These are phyloP conservation scores for Pristionchus fissidentatus DNA, from an alignment of 2,888 invertebrate species.

Conservation along the genomic window DNA sequence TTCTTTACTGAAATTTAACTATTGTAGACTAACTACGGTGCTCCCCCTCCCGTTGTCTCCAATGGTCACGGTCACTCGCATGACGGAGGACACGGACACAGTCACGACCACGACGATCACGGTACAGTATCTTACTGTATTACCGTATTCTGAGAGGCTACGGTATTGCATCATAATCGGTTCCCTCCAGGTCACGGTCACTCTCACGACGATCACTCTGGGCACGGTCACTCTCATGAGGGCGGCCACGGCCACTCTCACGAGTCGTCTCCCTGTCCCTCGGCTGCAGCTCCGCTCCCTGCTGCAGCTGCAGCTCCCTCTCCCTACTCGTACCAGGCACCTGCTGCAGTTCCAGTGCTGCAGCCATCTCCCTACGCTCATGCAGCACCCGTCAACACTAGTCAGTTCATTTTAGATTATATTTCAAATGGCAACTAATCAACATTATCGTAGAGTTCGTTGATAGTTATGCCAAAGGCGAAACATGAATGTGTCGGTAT, in stretches of 20 bases:
- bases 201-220: constrained; percentile 40
- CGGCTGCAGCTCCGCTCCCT: neutral
- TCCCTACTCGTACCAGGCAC: constrained; percentile 23
- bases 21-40: neutral
- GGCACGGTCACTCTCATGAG: constrained; percentile 56
- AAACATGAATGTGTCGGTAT: neutral
- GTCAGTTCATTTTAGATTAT: neutral
- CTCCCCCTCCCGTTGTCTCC: neutral
- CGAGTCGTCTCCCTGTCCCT: constrained; percentile 37
- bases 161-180: neutral
- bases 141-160: no score
- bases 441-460: neutral
- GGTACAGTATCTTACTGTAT: neutral
- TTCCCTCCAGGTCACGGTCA: constrained; percentile 46
- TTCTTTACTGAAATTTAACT: no score
- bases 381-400: constrained; percentile 1
- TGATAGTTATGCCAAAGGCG: neutral
- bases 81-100: constrained; percentile 53
- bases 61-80: constrained; percentile 55
- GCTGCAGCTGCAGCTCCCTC: constrained; percentile 13
- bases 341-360: neutral
- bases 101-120: constrained; percentile 51
- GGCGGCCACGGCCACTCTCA: constrained; percentile 55
- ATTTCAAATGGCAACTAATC: neutral
- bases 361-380: constrained; percentile 11